phyloP scores from a whole-genome alignment of 2,888 invertebrate genomes.

The Caenorhabditis uteleia region DNA sequence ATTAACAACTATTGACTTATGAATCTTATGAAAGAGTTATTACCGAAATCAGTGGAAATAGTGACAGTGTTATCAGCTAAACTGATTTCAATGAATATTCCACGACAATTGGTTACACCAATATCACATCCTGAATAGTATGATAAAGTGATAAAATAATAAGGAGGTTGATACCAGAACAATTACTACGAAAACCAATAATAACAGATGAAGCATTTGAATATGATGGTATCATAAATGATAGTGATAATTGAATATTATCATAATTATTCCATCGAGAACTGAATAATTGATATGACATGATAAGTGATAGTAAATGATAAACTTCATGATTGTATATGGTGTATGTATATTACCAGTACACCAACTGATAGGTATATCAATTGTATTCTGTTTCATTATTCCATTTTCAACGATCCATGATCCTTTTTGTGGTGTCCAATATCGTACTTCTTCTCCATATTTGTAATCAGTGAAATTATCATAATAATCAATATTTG shows the following conservation, averaged over 20 bases:
- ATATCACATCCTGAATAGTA: conserved; percentile 21
- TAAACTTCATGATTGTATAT: conserved; percentile 25
- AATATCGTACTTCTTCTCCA: conserved; percentile 33
- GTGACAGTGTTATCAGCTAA: not conserved
- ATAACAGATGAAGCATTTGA: conserved; percentile 8
- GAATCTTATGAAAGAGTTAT: not conserved
- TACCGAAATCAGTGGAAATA: conserved; percentile 9
- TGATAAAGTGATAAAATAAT: not conserved
- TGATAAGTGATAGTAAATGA: not conserved
- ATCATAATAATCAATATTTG: conserved; percentile 8
- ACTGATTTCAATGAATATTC: conserved; percentile 14
- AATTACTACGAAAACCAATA: conserved; percentile 16
- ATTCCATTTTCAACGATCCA: conserved; percentile 31
- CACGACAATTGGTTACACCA: conserved; percentile 10
- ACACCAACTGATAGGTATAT: conserved; percentile 27
- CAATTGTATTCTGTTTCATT: conserved; percentile 19
- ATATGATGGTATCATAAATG: conserved; percentile 8
- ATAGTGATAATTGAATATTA: too few relatives aligned
- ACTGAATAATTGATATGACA: conserved; percentile 8
- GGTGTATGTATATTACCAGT: conserved; percentile 7
- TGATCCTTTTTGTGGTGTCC: conserved; percentile 36
- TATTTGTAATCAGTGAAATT: conserved; percentile 13
- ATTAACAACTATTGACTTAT: too few relatives aligned
- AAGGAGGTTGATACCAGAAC: conserved; percentile 8
- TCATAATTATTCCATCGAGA: conserved; percentile 1